Conservation (phyloP, 2,888 invertebrate genomes). For the Ctena decussata region DNA sequence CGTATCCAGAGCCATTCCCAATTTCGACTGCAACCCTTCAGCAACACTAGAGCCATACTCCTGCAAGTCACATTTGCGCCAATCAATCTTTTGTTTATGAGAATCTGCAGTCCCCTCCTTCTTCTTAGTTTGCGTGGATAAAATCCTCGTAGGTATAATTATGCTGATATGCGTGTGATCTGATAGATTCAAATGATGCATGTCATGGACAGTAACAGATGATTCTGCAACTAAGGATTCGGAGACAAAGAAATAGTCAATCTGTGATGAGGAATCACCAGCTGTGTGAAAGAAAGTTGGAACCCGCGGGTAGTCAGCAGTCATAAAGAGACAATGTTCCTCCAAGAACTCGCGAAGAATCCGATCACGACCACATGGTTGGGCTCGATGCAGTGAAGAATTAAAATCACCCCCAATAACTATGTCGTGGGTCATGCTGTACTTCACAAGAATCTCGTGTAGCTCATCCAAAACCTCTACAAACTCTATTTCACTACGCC, state of each 20-base stretch:
- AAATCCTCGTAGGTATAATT: not conserved
- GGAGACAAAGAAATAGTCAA: conserved; percentile 1
- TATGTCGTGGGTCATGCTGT: not conserved
- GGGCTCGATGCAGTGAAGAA: not conserved
- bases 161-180: not conserved
- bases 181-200: not conserved
- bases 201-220: not conserved
- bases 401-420: conserved; percentile 21
- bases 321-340: not conserved
- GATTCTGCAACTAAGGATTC: not conserved
- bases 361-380: not conserved
- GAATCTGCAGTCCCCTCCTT: not conserved
- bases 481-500: not conserved
- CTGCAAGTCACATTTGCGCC: not conserved
- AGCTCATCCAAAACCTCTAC: not conserved
- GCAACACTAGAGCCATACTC: not conserved
- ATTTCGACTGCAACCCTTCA: not conserved
- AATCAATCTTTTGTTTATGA: not conserved
- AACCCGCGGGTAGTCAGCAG: not conserved
- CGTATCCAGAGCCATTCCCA: not conserved
- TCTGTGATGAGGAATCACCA: not conserved
- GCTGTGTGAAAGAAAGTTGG: not conserved
- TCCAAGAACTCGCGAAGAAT: not conserved
- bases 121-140: not conserved
- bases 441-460: not conserved